These are phyloP conservation scores for Crambe crambe DNA, from an alignment of 37 sponge, comb jelly and placozoan species.

Conservation along the genomic window DNA sequence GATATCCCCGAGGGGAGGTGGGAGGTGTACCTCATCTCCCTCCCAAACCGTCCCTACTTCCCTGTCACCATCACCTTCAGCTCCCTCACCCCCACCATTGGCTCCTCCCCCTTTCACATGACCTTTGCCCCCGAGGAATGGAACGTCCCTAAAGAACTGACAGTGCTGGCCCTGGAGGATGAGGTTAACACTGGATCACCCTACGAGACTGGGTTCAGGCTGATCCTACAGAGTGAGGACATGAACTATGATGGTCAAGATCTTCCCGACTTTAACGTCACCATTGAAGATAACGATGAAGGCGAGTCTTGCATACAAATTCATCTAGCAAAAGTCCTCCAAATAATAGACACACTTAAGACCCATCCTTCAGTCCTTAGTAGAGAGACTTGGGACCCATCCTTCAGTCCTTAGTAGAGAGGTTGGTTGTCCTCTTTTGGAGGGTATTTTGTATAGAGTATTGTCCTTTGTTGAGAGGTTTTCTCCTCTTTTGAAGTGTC, in stretches of 20 bases:
- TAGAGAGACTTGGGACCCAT: too few species aligned
- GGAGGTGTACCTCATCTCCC: constrained; percentile 70
- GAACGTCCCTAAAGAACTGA: constrained; percentile 75
- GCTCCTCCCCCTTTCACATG: constrained; percentile 49
- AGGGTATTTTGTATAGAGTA: too few species aligned
- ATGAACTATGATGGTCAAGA: constrained; percentile 53
- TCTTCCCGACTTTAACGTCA: constrained; percentile 64
- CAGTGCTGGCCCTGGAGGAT: constrained; percentile 68
- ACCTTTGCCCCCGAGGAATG: constrained; percentile 74
- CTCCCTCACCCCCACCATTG: constrained; percentile 51
- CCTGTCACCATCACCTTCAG: constrained; percentile 62
- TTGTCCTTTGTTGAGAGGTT: too few species aligned
- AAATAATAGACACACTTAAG: neutral
- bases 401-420: too few species aligned
- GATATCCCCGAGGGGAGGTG: constrained; percentile 88
- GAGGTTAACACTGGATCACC: constrained; percentile 43
- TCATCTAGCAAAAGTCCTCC: neutral
- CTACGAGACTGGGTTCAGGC: constrained; percentile 58
- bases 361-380: neutral
- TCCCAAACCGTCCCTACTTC: constrained; percentile 64
- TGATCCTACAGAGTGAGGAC: constrained; percentile 63
- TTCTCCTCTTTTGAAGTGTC: too few species aligned
- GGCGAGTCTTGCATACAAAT: constrained; percentile 45
- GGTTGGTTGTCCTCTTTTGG: too few species aligned
- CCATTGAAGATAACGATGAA: constrained; percentile 84